Evolutionary conservation across 2,888 invertebrate genomes (phyloP), one percentile per base, ranked within the genome.

Genomic region (Mylabris sibirica): DNA sequence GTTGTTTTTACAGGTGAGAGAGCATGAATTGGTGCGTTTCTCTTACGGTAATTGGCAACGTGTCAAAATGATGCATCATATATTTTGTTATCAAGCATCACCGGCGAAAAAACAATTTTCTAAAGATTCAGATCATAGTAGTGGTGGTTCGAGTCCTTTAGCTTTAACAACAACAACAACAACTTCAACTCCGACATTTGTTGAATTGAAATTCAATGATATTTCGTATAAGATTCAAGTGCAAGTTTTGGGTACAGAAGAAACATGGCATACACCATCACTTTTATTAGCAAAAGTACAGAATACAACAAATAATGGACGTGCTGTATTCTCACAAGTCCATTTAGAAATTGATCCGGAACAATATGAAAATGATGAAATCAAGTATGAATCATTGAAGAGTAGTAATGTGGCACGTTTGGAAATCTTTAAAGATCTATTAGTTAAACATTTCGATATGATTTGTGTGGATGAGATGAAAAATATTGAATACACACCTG

Each of bases 181-280:
- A 44, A 5, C 49, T 3, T 72, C 83, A 59, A 85, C 84, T 17
- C 85, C 85, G 5, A 83, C 84, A 3, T 79, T 77, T 1, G 85
- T 85, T 3, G 84, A 85, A 69, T 79, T 85, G 38, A 80, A 83
- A 67, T 84, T 84, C 66, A 81, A 80, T 67, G 91, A 91, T 63
- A 88, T 89, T 69, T 87, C 87, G 1, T 92, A 94, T 80, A 90
- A 90, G 74, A 84, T 95, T 72, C 90, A 92, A 76, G 92, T 95
- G 8, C 90, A 92, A 80, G 91, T 94, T 34, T 85, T 95, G 68
- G 94, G 94, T 0, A 91, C 92, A 0, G 95, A 95, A 79, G 94
- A 95, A 82, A 95, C 94, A 0, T 95, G 95, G 94, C 92, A 94
- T 66, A 94, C 94, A 0, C 95, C 95, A 0, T 94, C 94, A 71